Base-by-base conservation (phyloP, 2,888 invertebrate species). In the Rapana venosa region DNA sequence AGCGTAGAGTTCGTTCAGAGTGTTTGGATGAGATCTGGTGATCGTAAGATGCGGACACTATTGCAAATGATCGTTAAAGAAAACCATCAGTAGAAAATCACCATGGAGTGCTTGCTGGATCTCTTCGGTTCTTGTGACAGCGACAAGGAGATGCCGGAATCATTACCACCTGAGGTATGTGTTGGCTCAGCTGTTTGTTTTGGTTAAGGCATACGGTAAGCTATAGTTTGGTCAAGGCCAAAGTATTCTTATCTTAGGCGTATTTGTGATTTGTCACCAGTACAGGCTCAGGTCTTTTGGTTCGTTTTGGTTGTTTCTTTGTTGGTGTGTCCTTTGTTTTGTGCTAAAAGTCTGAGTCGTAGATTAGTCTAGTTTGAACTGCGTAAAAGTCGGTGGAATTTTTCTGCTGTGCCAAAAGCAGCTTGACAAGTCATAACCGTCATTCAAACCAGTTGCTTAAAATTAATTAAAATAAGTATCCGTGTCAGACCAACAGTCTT, bases 61-160 rank as follows among this genome's bases (percentile, higher is more conserved):
- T 77, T 88, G 66, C 35, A 17, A 13, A 66, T 81, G 35, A 32
- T 30, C 35, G 2, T 22, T 20, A 20, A 58, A 35, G 61, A 35
- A 58, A 66, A 58, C 35, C 35, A 22, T 66, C 32, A 86, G 20
- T 22, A 35, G 22, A 86, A 86, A n/a, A 84, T 6, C n/a, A 90
- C 77, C 70, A 98, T 98, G 98, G 98, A 98, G 93, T 98, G 98
- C 0, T 98, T 98, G 96, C 97, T 98, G 93, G 97, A 98, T 93
- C 97, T 98, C 56, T 98, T 98, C 95, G 98, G 98, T 17, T 26
- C 35, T 17, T 84, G 77, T 30, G 90, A 90, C 58, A 66, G 90
- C 32, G 87, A 90, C 70, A 93, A 92, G 74, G 92, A 93, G 70
- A 88, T 95, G 90, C 95, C 95, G 86, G 94, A 93, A 89, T 92